These are phyloP conservation scores for Sebastes steindachneri DNA, from an alignment of 2,797 vertebrate genomes.

Conservation along the genomic window DNA sequence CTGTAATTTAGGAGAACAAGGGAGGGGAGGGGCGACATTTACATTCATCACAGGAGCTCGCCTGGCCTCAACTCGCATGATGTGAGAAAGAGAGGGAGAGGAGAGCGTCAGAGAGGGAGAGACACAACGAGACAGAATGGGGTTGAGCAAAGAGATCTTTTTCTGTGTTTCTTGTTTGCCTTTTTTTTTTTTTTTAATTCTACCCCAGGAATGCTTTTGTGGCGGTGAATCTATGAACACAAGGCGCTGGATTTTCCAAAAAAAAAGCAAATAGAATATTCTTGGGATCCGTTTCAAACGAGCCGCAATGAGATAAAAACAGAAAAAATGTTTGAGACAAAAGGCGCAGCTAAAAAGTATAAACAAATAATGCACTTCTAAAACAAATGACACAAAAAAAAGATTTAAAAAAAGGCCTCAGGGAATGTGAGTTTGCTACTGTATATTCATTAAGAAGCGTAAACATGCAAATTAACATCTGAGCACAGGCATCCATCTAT, in stretches of 20 bases:
- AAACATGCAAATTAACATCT: not conserved
- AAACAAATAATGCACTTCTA: not conserved
- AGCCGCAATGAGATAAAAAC: not conserved
- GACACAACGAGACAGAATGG: constrained; percentile 72
- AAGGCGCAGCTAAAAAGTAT: not conserved
- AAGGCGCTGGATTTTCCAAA: not conserved
- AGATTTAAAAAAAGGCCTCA: not conserved
- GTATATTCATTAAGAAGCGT: not conserved
- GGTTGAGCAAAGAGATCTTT: constrained; percentile 69
- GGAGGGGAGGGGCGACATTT: constrained; percentile 70
- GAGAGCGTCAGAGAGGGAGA: constrained; percentile 27
- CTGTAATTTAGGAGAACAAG: constrained; percentile 76
- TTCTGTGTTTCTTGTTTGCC: constrained; percentile 41
- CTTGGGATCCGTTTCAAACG: not conserved
- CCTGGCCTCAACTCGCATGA: constrained; percentile 64
- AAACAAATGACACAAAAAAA: not conserved
- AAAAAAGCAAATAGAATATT: constrained; percentile 27
- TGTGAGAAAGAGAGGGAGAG: constrained; percentile 37
- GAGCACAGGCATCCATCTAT: not conserved
- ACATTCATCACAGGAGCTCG: constrained; percentile 75
- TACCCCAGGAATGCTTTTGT: constrained; percentile 34
- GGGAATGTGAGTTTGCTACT: not conserved
- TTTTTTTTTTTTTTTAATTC: constrained; percentile 12
- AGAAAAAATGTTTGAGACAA: not conserved
- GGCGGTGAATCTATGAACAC: constrained; percentile 28